Base-by-base conservation (phyloP, 2,888 invertebrate genomes). In the Diarsia dahlii region DNA sequence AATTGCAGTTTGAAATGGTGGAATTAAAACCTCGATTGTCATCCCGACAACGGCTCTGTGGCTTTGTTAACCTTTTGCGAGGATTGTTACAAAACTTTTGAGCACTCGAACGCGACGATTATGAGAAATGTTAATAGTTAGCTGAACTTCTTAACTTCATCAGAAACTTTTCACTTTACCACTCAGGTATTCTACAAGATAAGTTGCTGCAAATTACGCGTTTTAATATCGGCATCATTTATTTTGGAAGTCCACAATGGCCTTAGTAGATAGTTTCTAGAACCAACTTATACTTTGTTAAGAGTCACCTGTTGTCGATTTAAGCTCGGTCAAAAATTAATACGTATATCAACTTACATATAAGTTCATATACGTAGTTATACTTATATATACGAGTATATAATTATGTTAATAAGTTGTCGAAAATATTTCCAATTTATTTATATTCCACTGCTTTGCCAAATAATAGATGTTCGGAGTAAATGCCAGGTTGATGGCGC, bases 91-190 rank as follows among this genome's bases (percentile, higher is more conserved):
- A 74, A 83, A 89, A 85, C 84, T 89, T 84, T 76, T 63, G 75
- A 87, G 86, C 83, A 75, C 71, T 84, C 84, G 82, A 90, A 88
- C 80, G 88, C 89, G 87, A 83, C 87, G 82, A 92, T 91, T 92
- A 91, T 89, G 87, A 90, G 87, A 87, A 87, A 88, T 89, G 89
- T 87, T 91, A 87, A 89, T 88, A 90, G 89, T 89, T 87, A 76
- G 62, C 79, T 73, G 78, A 82, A 90, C 86, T 90, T 86, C 81
- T 78, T 84, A 88, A 87, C 82, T 87, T 80, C 65, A 74, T 71
- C 60, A 75, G 72, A 67, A 84, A 86, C 78, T 88, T 87, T 80
- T 63, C 81, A 87, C 87, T 88, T 88, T 74, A 76, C 80, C 84
- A 85, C 82, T 85, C 82, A 87, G 87, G 82, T 87, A 85, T 81